Conservation (phyloP, 2,113 vertebrate species). For the Mesocricetus auratus region DNA sequence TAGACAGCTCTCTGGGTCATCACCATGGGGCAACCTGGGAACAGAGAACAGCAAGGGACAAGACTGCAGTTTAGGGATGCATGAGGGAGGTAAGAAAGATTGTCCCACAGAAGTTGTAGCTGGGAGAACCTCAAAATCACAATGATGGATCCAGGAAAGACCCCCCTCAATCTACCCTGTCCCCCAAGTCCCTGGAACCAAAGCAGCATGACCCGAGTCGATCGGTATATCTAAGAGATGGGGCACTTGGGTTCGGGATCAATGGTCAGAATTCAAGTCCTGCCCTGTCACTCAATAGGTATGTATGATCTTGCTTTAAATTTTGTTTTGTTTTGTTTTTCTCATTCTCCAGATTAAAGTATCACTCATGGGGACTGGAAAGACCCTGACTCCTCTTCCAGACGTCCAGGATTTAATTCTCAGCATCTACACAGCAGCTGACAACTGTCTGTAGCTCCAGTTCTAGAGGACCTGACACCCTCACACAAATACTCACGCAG, state of each 20-base stretch:
- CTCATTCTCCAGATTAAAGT: slow-evolving; percentile 35
- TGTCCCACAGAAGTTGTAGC: neutral
- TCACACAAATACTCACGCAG: no score
- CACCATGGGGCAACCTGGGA: neutral
- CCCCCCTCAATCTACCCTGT: neutral
- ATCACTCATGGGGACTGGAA: neutral
- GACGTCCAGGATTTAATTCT: no score
- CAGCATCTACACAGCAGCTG: no score
- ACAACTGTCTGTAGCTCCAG: no score
- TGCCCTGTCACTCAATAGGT: neutral
- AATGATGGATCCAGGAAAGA: neutral
- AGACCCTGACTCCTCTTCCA: no score
- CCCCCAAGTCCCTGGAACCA: neutral
- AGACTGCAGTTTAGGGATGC: neutral
- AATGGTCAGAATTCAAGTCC: neutral
- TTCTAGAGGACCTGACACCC: no score
- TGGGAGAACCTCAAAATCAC: neutral
- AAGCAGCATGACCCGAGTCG: neutral
- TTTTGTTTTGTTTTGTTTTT: neutral
- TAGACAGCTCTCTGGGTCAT: neutral
- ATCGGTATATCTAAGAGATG: neutral
- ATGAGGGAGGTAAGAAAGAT: neutral
- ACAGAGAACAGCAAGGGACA: neutral
- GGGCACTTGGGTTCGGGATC: neutral
- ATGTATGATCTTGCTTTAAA: neutral